These are phyloP conservation scores for Dasyurus viverrinus DNA, from an alignment of 2,113 vertebrate genomes.

Conservation along the genomic window DNA sequence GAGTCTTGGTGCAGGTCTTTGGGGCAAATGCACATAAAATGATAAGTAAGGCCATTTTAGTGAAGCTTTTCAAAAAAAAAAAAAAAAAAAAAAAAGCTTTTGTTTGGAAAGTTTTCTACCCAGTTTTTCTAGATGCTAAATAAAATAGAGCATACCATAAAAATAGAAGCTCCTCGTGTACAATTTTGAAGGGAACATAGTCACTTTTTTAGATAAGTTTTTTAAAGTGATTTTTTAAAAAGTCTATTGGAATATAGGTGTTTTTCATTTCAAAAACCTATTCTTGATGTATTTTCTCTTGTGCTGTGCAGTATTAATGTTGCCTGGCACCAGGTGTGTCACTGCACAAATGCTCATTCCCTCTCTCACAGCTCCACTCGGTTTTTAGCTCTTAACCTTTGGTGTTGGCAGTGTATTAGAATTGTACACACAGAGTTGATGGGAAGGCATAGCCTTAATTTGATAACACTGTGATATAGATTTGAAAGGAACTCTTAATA, in stretches of 20 bases:
- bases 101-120: conserved; percentile 48
- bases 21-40: conserved; percentile 61
- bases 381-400: conserved; percentile 81
- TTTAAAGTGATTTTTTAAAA: conserved; percentile 47
- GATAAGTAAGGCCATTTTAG: conserved; percentile 46
- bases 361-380: conserved; percentile 73
- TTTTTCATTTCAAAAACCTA: conserved; percentile 37
- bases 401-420: conserved; percentile 85
- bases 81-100: conserved; percentile 56
- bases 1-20: conserved; percentile 55
- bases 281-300: conserved; percentile 62
- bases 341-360: conserved; percentile 71
- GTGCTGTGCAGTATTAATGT: conserved; percentile 82
- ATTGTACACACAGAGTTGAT: conserved; percentile 83
- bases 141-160: conserved; percentile 64
- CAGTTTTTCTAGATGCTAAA: conserved; percentile 30
- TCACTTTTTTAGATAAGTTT: conserved; percentile 29
- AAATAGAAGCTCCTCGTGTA: conserved; percentile 48
- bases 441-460: conserved; percentile 85
- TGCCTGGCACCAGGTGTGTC: conserved; percentile 80
- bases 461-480: conserved; percentile 81
- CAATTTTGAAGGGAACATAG: conserved; percentile 23
- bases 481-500: conserved; percentile 84
- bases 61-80: conserved; percentile 66
- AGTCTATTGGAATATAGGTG: conserved; percentile 35